A percentile compares a stretch with the other conserved stretches of the same genome.
Conservation (phyloP, 2,113 vertebrate species). For the Callopanchax toddi region DNA sequence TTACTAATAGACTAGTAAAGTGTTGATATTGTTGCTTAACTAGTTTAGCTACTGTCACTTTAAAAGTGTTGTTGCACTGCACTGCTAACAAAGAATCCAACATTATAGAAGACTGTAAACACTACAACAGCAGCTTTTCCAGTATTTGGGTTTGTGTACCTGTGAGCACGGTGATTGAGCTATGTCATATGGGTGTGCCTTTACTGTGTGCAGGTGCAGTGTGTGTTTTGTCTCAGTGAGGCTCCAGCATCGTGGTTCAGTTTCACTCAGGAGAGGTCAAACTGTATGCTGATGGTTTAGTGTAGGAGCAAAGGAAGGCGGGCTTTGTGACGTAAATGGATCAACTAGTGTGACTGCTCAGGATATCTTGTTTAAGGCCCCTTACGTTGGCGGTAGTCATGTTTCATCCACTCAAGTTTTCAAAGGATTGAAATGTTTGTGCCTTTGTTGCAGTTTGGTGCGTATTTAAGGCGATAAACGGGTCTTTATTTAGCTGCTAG, state of each 20-base stretch:
- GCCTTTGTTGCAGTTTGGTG: conserved; percentile 35
- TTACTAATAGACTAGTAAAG: neutral
- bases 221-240: conserved; percentile 36
- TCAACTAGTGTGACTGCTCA: conserved; percentile 15
- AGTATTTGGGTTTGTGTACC: neutral
- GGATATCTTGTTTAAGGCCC: conserved; percentile 33
- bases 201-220: conserved; percentile 27
- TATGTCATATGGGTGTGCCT: conserved; percentile 28
- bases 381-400: conserved; percentile 13
- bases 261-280: neutral
- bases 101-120: neutral
- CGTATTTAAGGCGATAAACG: conserved; percentile 38
- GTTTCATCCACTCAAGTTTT: conserved; percentile 33
- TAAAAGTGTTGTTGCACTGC: too few species aligned
- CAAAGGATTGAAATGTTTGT: conserved; percentile 19
- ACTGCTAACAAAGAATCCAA: neutral
- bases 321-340: conserved; percentile 19
- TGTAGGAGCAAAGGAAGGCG: conserved; percentile 15
- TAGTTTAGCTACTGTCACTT: neutral
- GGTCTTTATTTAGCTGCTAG: conserved; percentile 60
- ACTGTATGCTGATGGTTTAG: conserved; percentile 38
- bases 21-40: neutral
- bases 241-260: conserved; percentile 17
- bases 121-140: neutral
- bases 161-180: conserved; percentile 1